Base-by-base conservation (phyloP, 2,888 invertebrate species). In the Ochropleura plecta region DNA sequence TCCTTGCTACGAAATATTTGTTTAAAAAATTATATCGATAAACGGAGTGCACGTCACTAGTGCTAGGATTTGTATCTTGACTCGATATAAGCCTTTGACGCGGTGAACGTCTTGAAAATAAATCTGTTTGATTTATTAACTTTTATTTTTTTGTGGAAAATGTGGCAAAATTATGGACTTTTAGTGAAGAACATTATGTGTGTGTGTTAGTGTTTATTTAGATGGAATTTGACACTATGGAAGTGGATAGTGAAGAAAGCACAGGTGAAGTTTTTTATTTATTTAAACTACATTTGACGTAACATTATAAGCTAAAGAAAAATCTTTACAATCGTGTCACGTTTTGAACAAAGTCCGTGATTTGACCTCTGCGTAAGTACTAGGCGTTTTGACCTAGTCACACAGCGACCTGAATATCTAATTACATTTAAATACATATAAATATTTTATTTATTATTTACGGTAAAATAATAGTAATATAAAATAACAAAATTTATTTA, bases 211-310 rank as follows among this genome's bases (percentile, higher is more conserved):
- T 73, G 70, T 65, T 70, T n/a, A n/a, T 44, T 20, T 3, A 64
- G 64, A 67, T 51, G 78, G 83, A 77, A 82, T 67, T 59, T 53
- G 18, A 65, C 48, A 73, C 7, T 3, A 86, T 87, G 88, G 88
- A 87, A 5, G 53, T 81, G n/a, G 87, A 87, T 16, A 73, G 46
- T n/a, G 87, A 86, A 12, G 88, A 86, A 18, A 80, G 82, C 16
- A 70, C 85, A 74, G 87, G 87, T 87, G 76, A 78, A 44, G 63
- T 73, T 73, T 66, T 73, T 30, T 30, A 2, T 30, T 30, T 46
- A 14, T 70, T 60, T 46, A 30, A 40, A 65, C 12, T 20, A 42
- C 5, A 60, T 49, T 65, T 66, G 62, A 63, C 20, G 20, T 65
- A 30, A 64, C 5, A 12, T 20, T 65, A 44, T 66, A 60, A 20